Percentiles rank a stretch among this genome's conserved stretches.
Conservation (phyloP, 2,888 invertebrate genomes). For the Aspidiotus destructor region DNA sequence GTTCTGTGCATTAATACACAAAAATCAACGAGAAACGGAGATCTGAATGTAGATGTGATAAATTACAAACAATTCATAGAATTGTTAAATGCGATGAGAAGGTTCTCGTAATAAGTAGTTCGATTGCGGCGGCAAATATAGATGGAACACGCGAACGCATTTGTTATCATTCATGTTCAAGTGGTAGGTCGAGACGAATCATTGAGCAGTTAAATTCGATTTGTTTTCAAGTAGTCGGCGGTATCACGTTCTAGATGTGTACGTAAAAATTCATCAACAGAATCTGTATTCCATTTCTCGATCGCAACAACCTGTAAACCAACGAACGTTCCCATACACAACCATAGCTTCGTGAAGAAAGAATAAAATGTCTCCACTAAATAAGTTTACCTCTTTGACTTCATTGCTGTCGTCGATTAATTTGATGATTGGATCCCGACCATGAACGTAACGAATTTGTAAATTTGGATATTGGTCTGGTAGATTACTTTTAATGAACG, state of each 20-base stretch:
- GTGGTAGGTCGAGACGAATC: too few species aligned
- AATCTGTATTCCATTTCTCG: slow-evolving; percentile 97
- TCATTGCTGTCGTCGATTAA: slow-evolving; percentile 74
- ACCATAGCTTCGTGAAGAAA: background rate
- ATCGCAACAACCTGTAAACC: slow-evolving; percentile 68
- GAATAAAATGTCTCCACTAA: slow-evolving; percentile 2
- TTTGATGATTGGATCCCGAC: slow-evolving; percentile 88
- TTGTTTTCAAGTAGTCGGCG: slow-evolving; percentile 39
- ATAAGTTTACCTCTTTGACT: slow-evolving; percentile 54
- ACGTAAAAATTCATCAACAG: slow-evolving; percentile 89
- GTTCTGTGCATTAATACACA: too few species aligned
- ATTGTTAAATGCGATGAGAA: too few species aligned
- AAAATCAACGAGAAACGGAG: too few species aligned
- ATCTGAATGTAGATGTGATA: too few species aligned
- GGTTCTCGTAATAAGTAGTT: too few species aligned
- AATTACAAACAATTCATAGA: too few species aligned
- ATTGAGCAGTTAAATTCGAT: slow-evolving; percentile 36
- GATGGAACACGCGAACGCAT: background rate
- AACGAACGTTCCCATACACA: background rate
- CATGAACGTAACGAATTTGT: slow-evolving; percentile 83
- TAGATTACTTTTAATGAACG: slow-evolving; percentile 89
- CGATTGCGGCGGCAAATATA: background rate
- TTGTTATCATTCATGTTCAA: too few species aligned
- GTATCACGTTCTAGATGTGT: slow-evolving; percentile 57
- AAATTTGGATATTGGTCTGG: slow-evolving; percentile 85